A percentile compares a stretch with the other conserved stretches of the same genome.
These are phyloP conservation scores for Heliconius charithonia DNA, from an alignment of 2,888 invertebrate species.

Conservation along the genomic window DNA sequence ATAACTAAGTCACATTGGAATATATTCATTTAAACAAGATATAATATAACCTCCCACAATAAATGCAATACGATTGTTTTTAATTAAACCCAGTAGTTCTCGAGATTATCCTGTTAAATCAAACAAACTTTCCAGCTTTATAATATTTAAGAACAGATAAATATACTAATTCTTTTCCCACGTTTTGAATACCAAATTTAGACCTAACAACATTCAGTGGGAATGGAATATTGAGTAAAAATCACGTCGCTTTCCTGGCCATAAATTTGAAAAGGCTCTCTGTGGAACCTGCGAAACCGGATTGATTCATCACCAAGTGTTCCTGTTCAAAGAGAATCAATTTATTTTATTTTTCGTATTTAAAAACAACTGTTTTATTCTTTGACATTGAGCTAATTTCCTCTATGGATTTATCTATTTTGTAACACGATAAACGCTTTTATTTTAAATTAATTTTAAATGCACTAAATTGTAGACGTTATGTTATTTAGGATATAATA, in stretches of 20 bases:
- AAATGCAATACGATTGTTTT: too few species aligned
- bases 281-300: slow-evolving; percentile 36
- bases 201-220: background rate
- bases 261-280: slow-evolving; percentile 44
- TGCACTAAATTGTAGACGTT: too few species aligned
- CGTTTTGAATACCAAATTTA: slow-evolving; percentile 2
- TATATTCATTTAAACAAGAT: too few species aligned
- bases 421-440: background rate
- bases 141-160: background rate
- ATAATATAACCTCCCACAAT: too few species aligned
- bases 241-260: slow-evolving; percentile 34
- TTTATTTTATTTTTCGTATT: slow-evolving; percentile 31
- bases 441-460: background rate
- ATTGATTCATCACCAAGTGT: slow-evolving; percentile 45
- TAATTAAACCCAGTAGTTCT: background rate
- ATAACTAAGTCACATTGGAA: too few species aligned
- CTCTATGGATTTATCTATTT: background rate
- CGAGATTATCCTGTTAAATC: background rate
- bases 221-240: slow-evolving; percentile 28
- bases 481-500: too few species aligned
- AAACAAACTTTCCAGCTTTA: background rate
- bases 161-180: background rate
- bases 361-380: slow-evolving; percentile 26
- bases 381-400: slow-evolving; percentile 2
- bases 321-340: slow-evolving; percentile 40